Percentiles rank a stretch among this genome's conserved stretches.
Evolutionary conservation across 2,797 vertebrate genomes (phyloP).

Genomic region (Coregonus suidteri): DNA sequence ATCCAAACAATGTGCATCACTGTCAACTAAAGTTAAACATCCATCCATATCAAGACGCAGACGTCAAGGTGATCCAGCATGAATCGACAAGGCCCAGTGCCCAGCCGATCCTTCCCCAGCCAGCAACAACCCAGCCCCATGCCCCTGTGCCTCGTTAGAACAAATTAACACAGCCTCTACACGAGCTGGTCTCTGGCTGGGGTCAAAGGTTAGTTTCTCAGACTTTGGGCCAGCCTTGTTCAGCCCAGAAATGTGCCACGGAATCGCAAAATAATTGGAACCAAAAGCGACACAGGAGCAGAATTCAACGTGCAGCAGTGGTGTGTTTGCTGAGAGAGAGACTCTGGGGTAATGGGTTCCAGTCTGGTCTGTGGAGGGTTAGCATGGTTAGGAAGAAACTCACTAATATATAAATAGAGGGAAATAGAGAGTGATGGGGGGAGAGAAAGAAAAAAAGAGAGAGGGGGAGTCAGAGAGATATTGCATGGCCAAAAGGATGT

Average conservation of each 20-base stretch:
- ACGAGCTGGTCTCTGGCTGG: slow-evolving; percentile 18
- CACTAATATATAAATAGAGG: background rate
- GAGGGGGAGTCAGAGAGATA: background rate
- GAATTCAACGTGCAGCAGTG: background rate
- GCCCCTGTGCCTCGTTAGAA: slow-evolving; percentile 25
- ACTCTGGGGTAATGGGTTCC: background rate
- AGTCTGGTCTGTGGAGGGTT: background rate
- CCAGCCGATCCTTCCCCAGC: slow-evolving; percentile 6
- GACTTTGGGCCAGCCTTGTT: slow-evolving; percentile 20
- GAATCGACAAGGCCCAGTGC: slow-evolving; percentile 17
- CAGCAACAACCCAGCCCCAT: background rate
- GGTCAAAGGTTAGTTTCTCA: slow-evolving; percentile 33
- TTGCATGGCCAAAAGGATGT: no score
- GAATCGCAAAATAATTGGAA: slow-evolving; percentile 26
- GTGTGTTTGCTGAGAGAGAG: background rate
- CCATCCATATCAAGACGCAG: background rate
- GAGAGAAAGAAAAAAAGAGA: background rate
- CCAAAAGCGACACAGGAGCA: slow-evolving; percentile 20
- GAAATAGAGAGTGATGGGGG: background rate
- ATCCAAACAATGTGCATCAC: background rate
- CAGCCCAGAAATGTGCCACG: slow-evolving; percentile 11
- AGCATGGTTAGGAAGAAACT: background rate
- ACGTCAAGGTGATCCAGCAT: slow-evolving; percentile 4
- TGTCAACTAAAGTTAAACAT: background rate
- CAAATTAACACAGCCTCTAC: slow-evolving; percentile 40